Percentiles rank a stretch among this genome's conserved stretches.
These are phyloP conservation scores for Encarsia formosa DNA, from an alignment of 2,888 invertebrate genomes.

Conservation along the genomic window DNA sequence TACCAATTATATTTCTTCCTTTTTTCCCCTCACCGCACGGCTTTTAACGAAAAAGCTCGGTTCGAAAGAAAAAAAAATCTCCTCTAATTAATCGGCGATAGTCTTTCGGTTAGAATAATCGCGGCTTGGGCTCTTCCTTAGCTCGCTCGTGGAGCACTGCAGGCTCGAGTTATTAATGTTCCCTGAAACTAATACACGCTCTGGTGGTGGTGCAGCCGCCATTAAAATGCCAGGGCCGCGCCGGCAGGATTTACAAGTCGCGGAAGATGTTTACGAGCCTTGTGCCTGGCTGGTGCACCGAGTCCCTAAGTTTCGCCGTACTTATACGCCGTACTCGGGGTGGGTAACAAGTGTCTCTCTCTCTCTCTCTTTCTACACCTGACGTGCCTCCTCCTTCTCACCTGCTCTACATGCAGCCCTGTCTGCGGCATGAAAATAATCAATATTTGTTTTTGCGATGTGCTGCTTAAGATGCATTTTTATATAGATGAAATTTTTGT, in stretches of 20 bases:
- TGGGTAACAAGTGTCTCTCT: neutral
- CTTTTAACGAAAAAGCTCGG: too few species aligned
- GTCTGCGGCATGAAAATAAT: too few species aligned
- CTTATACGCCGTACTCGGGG: neutral
- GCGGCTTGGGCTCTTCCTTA: neutral
- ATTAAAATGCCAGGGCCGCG: slow-evolving; percentile 46
- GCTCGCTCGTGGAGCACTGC: slow-evolving; percentile 1
- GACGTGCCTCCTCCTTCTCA: neutral
- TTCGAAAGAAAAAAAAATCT: neutral
- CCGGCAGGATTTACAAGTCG: slow-evolving; percentile 38
- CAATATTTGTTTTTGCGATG: too few species aligned
- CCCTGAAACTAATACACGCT: slow-evolving; percentile 47
- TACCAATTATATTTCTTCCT: too few species aligned
- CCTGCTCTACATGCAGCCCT: too few species aligned
- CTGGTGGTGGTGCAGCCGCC: slow-evolving; percentile 37
- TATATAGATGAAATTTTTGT: too few species aligned
- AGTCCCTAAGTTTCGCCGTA: neutral
- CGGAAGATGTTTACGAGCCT: slow-evolving; percentile 45
- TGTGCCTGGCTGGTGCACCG: slow-evolving; percentile 36
- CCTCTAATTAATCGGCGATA: slow-evolving; percentile 45
- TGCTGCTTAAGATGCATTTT: too few species aligned
- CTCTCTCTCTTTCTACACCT: slow-evolving; percentile 2
- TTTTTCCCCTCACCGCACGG: too few species aligned
- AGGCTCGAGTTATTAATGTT: slow-evolving; percentile 46
- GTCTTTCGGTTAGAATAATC: too few species aligned